Percentiles rank a stretch among this genome's conserved stretches.
phyloP scores from a whole-genome alignment of 1,140 invertebrate genomes.

The Cotesia glomerata region DNA sequence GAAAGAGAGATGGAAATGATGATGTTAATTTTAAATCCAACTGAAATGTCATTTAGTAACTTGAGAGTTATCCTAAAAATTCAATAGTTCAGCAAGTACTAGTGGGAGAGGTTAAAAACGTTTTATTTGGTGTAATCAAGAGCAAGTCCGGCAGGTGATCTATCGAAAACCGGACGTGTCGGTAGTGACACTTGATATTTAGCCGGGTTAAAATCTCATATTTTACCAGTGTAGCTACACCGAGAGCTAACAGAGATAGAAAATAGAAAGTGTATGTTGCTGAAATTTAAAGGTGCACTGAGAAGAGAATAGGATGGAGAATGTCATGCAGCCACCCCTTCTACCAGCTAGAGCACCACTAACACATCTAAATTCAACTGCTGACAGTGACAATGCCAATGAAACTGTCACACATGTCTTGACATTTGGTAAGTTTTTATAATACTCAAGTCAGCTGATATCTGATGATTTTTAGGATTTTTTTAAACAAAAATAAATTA shows the following conservation, averaged over 20 bases:
- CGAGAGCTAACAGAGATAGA: neutral
- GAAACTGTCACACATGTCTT: constrained; percentile 67
- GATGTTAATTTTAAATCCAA: too few relatives aligned
- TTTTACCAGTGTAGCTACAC: too few relatives aligned
- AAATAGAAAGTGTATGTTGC: too few relatives aligned
- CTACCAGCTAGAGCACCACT: constrained; percentile 39
- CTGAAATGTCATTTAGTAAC: too few relatives aligned
- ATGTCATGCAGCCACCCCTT: constrained; percentile 44
- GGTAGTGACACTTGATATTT: neutral
- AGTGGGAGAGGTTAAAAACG: neutral
- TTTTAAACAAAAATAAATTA: too few relatives aligned
- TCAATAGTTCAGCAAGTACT: neutral
- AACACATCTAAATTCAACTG: constrained; percentile 35
- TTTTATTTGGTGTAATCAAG: neutral
- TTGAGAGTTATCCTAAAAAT: neutral
- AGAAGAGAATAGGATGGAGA: constrained; percentile 38
- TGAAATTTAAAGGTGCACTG: neutral
- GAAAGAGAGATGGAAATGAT: too few relatives aligned
- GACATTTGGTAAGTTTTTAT: constrained; percentile 64
- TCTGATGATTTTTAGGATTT: too few relatives aligned
- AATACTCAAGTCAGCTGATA: too few relatives aligned
- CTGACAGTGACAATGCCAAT: constrained; percentile 33
- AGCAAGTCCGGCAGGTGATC: neutral
- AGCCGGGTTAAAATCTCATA: neutral
- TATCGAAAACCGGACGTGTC: constrained; percentile 2